Conservation (phyloP, 1,140 invertebrate species). For the Forficula auricularia region DNA sequence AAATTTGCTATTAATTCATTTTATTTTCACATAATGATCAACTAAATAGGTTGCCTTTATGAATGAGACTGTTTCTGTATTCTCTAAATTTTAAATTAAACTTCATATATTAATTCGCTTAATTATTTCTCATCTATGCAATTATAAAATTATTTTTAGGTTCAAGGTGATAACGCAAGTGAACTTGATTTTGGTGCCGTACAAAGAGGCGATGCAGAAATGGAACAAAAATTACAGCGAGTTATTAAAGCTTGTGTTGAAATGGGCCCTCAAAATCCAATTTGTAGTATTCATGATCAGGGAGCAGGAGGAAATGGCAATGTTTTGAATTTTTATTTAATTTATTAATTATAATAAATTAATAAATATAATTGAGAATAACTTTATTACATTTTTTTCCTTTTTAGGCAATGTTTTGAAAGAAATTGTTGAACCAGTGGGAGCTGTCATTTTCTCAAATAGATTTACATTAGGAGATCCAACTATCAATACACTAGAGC, state of each 20-base stretch:
- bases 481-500: slow-evolving; percentile 76
- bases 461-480: slow-evolving; percentile 85
- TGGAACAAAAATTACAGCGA: slow-evolving; percentile 94
- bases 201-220: slow-evolving; percentile 93
- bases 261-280: slow-evolving; percentile 63
- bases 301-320: slow-evolving; percentile 91
- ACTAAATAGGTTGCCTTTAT: too few species aligned
- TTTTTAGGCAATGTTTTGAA: slow-evolving; percentile 80
- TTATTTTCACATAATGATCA: too few species aligned
- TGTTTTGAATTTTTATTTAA: slow-evolving; percentile 4
- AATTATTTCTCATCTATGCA: too few species aligned
- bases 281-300: slow-evolving; percentile 87
- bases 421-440: slow-evolving; percentile 84
- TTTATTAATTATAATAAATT: not conserved
- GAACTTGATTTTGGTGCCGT: slow-evolving; percentile 91
- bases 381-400: slow-evolving; percentile 2
- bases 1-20: too few species aligned
- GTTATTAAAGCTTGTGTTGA: slow-evolving; percentile 85
- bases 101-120: too few species aligned
- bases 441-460: slow-evolving; percentile 76
- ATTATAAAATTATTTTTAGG: too few species aligned
- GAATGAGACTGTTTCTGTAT: too few species aligned
- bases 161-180: slow-evolving; percentile 67
- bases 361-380: not conserved
- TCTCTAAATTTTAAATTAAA: too few species aligned